phyloP scores from a whole-genome alignment of 2,797 vertebrate genomes.

The Microchirus variegatus region DNA sequence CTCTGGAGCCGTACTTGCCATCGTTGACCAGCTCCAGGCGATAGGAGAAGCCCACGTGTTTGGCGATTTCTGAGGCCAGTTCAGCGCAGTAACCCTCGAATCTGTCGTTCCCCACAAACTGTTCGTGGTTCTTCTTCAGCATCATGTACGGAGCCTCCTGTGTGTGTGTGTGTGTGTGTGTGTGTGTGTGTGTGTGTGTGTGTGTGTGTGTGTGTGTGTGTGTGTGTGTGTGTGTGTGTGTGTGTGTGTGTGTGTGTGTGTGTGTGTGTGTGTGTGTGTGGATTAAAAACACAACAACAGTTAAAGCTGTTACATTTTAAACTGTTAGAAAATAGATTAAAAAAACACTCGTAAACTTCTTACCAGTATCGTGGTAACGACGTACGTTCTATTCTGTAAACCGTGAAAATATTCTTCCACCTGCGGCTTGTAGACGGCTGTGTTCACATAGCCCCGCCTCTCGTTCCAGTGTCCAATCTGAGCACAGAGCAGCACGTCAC shows the following conservation, averaged over 20 bases:
- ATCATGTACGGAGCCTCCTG: slow-evolving; percentile 98
- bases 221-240: no score
- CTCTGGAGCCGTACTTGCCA: slow-evolving; percentile 92
- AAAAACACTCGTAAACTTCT: slow-evolving; percentile 39
- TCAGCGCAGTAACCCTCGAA: slow-evolving; percentile 98
- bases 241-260: no score
- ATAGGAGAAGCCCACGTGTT: slow-evolving; percentile 94
- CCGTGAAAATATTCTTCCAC: slow-evolving; percentile 86
- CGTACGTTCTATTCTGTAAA: slow-evolving; percentile 92
- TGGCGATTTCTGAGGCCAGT: slow-evolving; percentile 93
- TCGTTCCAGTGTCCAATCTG: slow-evolving; percentile 98
- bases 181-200: no score
- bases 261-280: no score
- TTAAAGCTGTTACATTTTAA: no score
- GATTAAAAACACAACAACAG: no score
- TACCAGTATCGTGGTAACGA: slow-evolving; percentile 97
- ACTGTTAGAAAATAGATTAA: no score
- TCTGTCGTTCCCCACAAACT: slow-evolving; percentile 91
- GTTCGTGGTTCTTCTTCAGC: slow-evolving; percentile 97
- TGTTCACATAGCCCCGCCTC: slow-evolving; percentile 89
- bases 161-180: no score
- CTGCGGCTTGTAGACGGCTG: slow-evolving; percentile 82
- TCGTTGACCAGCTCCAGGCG: slow-evolving; percentile 92
- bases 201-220: no score
- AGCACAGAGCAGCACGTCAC: neutral